Evolutionary conservation across 1,140 invertebrate species (phyloP).

Genomic region (Daktulosphaira vitifoliae): DNA sequence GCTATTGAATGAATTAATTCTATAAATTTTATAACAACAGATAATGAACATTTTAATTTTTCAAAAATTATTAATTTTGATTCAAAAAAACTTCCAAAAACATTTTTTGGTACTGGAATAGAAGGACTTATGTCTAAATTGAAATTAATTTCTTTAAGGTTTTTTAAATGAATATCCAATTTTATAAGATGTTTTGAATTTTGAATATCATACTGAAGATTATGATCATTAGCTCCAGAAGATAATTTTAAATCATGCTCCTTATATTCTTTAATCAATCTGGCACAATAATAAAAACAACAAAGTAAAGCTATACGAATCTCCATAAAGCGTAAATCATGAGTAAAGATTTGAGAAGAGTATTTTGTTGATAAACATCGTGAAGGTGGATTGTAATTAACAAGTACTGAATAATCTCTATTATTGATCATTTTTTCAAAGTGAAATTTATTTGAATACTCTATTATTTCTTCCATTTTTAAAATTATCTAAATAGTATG

Average conservation of each 20-base stretch:
- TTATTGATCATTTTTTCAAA: conserved; percentile 20
- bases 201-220: not conserved
- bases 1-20: not conserved
- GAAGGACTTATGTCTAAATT: conserved; percentile 12
- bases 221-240: not conserved
- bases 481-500: conserved; percentile 4
- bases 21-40: not conserved
- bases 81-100: conserved; percentile 29
- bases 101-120: conserved; percentile 5
- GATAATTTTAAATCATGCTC: not conserved
- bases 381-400: conserved; percentile 16
- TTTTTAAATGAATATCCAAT: conserved; percentile 10
- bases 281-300: conserved; percentile 20
- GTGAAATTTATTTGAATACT: conserved; percentile 4
- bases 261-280: not conserved
- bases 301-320: conserved; percentile 6
- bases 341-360: conserved; percentile 3
- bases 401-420: conserved; percentile 18
- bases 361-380: conserved; percentile 3
- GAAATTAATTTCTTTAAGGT: not conserved
- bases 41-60: not conserved
- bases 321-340: conserved; percentile 14
- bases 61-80: not conserved
- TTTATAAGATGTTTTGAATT: not conserved
- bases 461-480: conserved; percentile 15